Conservation (phyloP, 2,797 vertebrate genomes). For the Otus scops region DNA sequence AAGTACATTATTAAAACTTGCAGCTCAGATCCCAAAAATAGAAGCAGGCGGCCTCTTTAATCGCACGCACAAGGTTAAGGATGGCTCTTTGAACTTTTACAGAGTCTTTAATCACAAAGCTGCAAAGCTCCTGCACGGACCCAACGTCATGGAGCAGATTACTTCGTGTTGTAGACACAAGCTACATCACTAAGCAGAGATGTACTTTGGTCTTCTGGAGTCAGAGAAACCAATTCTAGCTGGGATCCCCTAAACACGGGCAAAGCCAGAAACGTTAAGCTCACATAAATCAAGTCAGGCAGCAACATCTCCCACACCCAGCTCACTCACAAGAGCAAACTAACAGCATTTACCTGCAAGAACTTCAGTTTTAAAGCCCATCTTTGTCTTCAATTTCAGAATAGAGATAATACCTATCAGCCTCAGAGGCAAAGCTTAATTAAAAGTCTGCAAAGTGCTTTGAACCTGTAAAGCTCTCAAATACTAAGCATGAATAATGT, state of each 20-base stretch:
- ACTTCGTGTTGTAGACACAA: not conserved
- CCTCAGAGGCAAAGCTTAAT: conserved; percentile 35
- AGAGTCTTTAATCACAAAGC: conserved; percentile 32
- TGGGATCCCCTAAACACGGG: not conserved
- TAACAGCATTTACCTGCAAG: not conserved
- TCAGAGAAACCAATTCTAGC: not conserved
- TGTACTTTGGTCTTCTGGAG: not conserved
- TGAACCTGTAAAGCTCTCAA: conserved; percentile 40
- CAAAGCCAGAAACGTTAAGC: not conserved
- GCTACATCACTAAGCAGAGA: not conserved
- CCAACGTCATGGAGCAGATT: not conserved
- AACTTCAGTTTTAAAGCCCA: not conserved
- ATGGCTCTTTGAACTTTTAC: conserved; percentile 5
- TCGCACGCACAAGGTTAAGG: not conserved
- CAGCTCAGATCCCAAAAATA: not conserved
- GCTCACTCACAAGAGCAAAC: not conserved
- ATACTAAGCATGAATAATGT: conserved; percentile 17
- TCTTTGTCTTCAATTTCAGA: not conserved
- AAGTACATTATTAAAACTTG: not conserved
- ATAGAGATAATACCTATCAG: not conserved
- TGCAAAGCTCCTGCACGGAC: not conserved
- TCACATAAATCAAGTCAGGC: not conserved
- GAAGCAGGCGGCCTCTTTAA: not conserved
- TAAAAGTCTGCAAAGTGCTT: conserved; percentile 30
- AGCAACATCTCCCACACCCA: not conserved